Evolutionary conservation across 1,140 invertebrate species (phyloP).

Genomic region (Steinernema khuongi): DNA sequence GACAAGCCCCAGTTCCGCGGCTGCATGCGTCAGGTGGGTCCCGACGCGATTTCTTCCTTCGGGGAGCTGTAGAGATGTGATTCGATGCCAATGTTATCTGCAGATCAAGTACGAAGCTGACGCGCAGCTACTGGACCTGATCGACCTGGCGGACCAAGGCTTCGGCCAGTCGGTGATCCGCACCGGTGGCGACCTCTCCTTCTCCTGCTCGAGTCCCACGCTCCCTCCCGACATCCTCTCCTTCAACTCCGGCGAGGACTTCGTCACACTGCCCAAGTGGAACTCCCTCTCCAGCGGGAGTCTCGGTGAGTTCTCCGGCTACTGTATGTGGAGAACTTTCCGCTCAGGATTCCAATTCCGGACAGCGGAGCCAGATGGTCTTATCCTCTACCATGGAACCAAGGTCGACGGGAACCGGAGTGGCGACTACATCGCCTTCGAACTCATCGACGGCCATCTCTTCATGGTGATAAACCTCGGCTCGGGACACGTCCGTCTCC

Average conservation of each 20-base stretch:
- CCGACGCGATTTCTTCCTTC: neutral
- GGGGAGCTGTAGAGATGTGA: neutral
- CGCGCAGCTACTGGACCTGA: conserved; percentile 76
- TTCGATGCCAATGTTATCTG: conserved; percentile 36
- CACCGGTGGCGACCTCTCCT: conserved; percentile 79
- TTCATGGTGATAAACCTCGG: conserved; percentile 85
- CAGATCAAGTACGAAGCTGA: conserved; percentile 87
- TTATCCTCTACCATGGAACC: conserved; percentile 83
- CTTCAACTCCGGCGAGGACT: conserved; percentile 44
- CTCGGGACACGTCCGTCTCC: conserved; percentile 76
- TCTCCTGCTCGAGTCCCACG: conserved; percentile 59
- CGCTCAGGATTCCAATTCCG: conserved; percentile 65
- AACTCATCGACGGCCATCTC: conserved; percentile 83
- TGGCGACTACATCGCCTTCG: conserved; percentile 84
- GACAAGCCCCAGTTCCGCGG: conserved; percentile 79
- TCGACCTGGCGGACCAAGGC: conserved; percentile 77
- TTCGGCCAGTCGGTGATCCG: conserved; percentile 72
- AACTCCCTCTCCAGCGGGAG: conserved; percentile 53
- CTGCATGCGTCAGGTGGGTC: conserved; percentile 80
- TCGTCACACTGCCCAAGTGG: conserved; percentile 49
- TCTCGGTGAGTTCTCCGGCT: conserved; percentile 42
- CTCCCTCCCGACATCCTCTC: conserved; percentile 52
- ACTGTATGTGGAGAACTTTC: neutral
- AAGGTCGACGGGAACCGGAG: conserved; percentile 62
- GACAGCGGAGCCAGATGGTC: conserved; percentile 84